These are phyloP conservation scores for Bacillus rossius DNA, from an alignment of 1,140 invertebrate species.

Conservation along the genomic window DNA sequence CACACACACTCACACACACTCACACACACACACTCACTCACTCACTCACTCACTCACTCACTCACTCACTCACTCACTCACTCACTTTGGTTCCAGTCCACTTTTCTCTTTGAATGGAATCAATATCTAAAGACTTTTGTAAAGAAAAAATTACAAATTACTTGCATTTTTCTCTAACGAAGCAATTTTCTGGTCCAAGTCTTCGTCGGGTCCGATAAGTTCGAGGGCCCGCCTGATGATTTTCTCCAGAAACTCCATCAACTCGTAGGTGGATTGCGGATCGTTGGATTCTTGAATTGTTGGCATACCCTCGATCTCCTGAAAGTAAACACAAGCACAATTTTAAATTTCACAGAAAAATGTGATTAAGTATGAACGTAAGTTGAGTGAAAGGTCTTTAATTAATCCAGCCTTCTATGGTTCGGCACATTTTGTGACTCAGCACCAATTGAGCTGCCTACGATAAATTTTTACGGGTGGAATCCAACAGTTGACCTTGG, in stretches of 20 bases:
- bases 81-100: no score
- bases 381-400: no score
- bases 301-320: constrained; percentile 35
- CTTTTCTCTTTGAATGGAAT: no score
- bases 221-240: constrained; percentile 37
- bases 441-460: no score
- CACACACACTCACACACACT: not conserved
- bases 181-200: constrained; percentile 12
- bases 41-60: constrained; percentile 15
- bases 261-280: constrained; percentile 34
- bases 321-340: constrained; percentile 13
- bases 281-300: constrained; percentile 41
- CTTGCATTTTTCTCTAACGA: no score
- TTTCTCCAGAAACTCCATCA: constrained; percentile 32
- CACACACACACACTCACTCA: constrained; percentile 5
- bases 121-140: no score
- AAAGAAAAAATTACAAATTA: no score
- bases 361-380: no score
- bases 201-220: constrained; percentile 32
- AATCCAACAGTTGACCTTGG: no score
- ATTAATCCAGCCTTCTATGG: no score
- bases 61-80: constrained; percentile 15
- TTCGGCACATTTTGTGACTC: no score
- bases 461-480: no score
- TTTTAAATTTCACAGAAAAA: constrained; percentile 4